Evolutionary conservation across 2,113 vertebrate genomes (phyloP).

Genomic region (Pseudonaja textilis): DNA sequence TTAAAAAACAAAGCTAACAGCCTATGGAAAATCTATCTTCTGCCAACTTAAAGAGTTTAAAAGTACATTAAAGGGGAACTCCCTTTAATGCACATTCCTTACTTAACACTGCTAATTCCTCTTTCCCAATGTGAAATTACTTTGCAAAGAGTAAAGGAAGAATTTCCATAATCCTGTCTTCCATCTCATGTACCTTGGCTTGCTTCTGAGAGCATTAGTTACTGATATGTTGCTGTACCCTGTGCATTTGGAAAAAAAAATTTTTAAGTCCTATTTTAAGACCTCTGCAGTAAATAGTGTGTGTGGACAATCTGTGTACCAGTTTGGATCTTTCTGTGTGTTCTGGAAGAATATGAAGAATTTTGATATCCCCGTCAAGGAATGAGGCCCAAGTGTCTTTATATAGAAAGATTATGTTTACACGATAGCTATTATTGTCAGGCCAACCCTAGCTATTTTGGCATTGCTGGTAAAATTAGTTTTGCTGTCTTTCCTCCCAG

Average conservation of each 20-base stretch:
- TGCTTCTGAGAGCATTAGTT: background rate
- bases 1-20: background rate
- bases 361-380: background rate
- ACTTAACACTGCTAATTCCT: background rate
- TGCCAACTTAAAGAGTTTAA: slow-evolving; percentile 2
- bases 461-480: slow-evolving; percentile 29
- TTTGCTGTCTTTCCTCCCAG: slow-evolving; percentile 6
- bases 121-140: background rate
- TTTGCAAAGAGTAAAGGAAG: background rate
- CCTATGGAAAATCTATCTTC: background rate
- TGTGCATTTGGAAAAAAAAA: background rate
- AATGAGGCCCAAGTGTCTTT: slow-evolving; percentile 7
- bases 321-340: background rate
- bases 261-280: background rate
- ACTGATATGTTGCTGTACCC: background rate
- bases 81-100: background rate
- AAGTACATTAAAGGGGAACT: background rate
- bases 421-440: slow-evolving; percentile 25
- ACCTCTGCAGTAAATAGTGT: background rate
- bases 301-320: background rate
- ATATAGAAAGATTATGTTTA: slow-evolving; percentile 13
- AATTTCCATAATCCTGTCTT: background rate
- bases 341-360: slow-evolving; percentile 15
- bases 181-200: background rate
- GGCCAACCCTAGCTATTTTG: slow-evolving; percentile 26